These are phyloP conservation scores for Gadus macrocephalus DNA, from an alignment of 2,113 vertebrate species.

Conservation along the genomic window DNA sequence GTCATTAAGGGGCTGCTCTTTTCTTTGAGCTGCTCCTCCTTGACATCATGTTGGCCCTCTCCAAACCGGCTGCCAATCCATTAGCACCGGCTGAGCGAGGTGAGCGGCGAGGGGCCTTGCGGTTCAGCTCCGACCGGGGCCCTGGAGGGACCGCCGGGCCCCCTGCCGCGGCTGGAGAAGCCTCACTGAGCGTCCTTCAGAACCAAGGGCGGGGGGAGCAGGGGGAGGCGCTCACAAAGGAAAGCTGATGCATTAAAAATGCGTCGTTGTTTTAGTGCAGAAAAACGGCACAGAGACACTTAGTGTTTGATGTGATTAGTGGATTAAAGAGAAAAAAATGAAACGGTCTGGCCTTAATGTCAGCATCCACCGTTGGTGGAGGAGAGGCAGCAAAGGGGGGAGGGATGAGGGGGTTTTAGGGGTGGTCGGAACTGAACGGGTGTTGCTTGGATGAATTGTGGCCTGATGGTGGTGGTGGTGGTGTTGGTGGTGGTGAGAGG, in stretches of 20 bases:
- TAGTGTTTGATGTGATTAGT: constrained; percentile 72
- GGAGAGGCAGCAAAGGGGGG: neutral
- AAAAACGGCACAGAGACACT: constrained; percentile 66
- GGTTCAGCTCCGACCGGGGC: too few species aligned
- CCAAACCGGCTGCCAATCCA: too few species aligned
- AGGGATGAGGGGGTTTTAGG: neutral
- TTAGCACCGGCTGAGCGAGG: too few species aligned
- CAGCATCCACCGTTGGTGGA: constrained; percentile 55
- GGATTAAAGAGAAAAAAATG: constrained; percentile 64
- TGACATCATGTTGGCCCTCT: too few species aligned
- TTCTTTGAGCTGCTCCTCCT: too few species aligned
- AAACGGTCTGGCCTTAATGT: constrained; percentile 71
- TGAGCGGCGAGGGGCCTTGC: too few species aligned
- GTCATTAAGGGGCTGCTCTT: too few species aligned
- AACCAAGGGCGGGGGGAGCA: neutral
- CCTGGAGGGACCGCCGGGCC: too few species aligned
- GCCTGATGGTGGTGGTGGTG: neutral
- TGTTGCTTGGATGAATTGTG: neutral
- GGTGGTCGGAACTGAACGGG: neutral
- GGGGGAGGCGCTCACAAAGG: constrained; percentile 66
- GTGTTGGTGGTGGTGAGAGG: neutral
- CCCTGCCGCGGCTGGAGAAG: too few species aligned
- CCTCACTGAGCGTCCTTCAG: too few species aligned
- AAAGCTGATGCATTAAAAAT: constrained; percentile 70
- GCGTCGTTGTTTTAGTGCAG: constrained; percentile 45